Evolutionary conservation across 2,888 invertebrate genomes (phyloP).

Genomic region (Teinopalpus imperialis): DNA sequence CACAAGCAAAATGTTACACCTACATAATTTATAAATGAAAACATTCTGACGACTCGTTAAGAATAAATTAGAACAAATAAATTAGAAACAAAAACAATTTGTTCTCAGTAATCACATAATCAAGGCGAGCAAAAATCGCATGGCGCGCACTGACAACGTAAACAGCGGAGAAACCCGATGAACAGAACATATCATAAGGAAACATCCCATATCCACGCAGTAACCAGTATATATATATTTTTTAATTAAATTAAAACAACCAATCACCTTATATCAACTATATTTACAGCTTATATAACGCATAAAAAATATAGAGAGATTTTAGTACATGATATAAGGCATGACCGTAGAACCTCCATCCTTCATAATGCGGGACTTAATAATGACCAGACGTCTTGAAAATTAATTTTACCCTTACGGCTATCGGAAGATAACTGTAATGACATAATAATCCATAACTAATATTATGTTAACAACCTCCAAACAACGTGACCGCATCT

Average conservation of each 20-base stretch:
- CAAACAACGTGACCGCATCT: conserved; percentile 65
- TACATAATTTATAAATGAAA: conserved; percentile 41
- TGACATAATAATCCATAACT: conserved; percentile 47
- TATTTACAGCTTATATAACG: conserved; percentile 64
- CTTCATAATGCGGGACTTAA: background rate
- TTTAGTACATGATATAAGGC: conserved; percentile 52
- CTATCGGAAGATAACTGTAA: conserved; percentile 50
- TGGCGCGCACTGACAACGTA: conserved; percentile 29
- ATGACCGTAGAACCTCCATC: conserved; percentile 28
- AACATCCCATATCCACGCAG: conserved; percentile 40
- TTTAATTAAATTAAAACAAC: conserved; percentile 66
- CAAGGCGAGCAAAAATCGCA: conserved; percentile 47
- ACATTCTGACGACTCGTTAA: conserved; percentile 45
- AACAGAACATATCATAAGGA: too few relatives aligned
- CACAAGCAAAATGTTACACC: conserved; percentile 26
- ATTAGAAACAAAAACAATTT: conserved; percentile 81
- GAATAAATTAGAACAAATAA: conserved; percentile 73
- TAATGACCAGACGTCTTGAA: conserved; percentile 30
- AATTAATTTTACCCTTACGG: conserved; percentile 36
- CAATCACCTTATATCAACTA: conserved; percentile 58
- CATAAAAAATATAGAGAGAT: conserved; percentile 69
- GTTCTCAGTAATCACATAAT: conserved; percentile 72
- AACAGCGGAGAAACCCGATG: conserved; percentile 50
- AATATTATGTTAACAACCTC: conserved; percentile 69
- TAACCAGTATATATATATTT: conserved; percentile 57